Percentiles rank a stretch among this genome's conserved stretches.
Conservation (phyloP, 2,797 vertebrate genomes). For the Lepus townsendii region DNA sequence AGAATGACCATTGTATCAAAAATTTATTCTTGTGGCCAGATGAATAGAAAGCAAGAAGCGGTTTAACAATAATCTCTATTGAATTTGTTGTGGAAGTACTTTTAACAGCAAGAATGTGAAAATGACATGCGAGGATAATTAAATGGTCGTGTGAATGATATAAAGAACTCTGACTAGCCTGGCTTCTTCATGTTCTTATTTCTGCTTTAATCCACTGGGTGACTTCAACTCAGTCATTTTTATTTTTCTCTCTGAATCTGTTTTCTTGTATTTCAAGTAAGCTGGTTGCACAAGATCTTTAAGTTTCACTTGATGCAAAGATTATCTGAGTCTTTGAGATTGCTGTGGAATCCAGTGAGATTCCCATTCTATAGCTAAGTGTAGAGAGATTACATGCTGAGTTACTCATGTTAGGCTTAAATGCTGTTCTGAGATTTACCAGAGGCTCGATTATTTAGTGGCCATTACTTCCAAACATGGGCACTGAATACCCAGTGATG, state of each 20-base stretch:
- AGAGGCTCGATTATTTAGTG: neutral
- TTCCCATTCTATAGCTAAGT: neutral
- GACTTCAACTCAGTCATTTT: neutral
- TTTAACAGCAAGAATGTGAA: neutral
- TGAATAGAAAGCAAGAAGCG: neutral
- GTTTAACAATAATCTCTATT: neutral
- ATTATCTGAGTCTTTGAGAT: neutral
- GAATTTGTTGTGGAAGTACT: neutral
- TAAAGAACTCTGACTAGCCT: neutral
- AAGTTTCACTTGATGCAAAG: neutral
- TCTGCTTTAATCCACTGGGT: neutral
- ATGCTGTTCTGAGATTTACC: neutral
- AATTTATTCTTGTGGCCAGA: slow-evolving; percentile 50
- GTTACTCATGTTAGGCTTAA: neutral
- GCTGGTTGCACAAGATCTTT: neutral
- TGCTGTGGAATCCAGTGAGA: neutral
- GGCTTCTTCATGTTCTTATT: neutral
- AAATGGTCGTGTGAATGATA: neutral
- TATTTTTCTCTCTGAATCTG: neutral
- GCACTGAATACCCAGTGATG: neutral
- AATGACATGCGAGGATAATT: neutral
- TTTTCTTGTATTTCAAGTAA: neutral
- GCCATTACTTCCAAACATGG: neutral
- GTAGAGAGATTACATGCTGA: neutral
- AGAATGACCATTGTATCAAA: slow-evolving; percentile 56